phyloP scores from a whole-genome alignment of 2,888 invertebrate genomes.

The Mesorhabditis spiculigera region DNA sequence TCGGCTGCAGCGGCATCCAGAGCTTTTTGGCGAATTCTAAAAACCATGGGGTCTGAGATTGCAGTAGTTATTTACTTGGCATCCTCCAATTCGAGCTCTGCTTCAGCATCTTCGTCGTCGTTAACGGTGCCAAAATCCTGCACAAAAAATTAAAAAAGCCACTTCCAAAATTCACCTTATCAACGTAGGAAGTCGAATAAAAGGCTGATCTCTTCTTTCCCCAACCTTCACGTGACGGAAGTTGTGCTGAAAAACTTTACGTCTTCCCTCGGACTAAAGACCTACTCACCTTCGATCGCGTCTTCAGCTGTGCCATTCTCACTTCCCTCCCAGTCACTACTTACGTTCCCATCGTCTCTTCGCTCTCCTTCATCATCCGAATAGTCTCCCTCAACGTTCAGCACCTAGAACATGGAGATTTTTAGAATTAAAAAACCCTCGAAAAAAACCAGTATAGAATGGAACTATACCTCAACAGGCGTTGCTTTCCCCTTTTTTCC shows the following conservation, averaged over 20 bases:
- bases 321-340: background rate
- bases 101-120: background rate
- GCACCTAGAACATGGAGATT: conserved; percentile 25
- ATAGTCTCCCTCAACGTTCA: conserved; percentile 44
- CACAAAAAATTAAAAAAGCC: background rate
- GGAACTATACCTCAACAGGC: background rate
- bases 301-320: too few relatives aligned
- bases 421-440: too few relatives aligned
- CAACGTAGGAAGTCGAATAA: conserved; percentile 6
- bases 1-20: background rate
- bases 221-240: conserved; percentile 4
- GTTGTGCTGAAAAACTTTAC: background rate
- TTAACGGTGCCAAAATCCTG: background rate
- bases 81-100: background rate
- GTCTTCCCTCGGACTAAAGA: too few relatives aligned
- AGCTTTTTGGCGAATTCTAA: conserved; percentile 1
- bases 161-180: background rate
- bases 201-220: background rate
- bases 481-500: background rate
- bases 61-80: background rate
- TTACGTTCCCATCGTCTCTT: conserved; percentile 19
- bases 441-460: too few relatives aligned
- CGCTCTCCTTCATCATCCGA: conserved; percentile 30
- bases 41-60: background rate
- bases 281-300: too few relatives aligned